Evolutionary conservation across 1,140 invertebrate genomes (phyloP).

Genomic region (Galendromus occidentalis): DNA sequence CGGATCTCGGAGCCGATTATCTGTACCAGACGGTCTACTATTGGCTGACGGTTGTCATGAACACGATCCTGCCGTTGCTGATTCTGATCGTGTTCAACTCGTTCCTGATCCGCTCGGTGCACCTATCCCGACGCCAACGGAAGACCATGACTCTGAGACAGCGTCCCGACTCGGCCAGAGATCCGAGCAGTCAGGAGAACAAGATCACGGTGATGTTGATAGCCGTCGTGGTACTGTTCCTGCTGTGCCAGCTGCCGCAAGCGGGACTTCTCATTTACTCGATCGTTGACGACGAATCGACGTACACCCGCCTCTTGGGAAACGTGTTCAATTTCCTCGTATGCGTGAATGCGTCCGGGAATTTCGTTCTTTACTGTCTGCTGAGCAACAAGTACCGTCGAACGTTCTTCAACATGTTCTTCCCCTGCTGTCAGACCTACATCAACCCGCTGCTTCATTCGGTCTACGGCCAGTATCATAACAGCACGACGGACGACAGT

Average conservation of each 20-base stretch:
- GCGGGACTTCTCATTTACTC: slow-evolving; percentile 36
- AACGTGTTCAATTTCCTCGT: slow-evolving; percentile 52
- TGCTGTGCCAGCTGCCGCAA: slow-evolving; percentile 47
- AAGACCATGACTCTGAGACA: slow-evolving; percentile 32
- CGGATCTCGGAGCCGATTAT: slow-evolving; percentile 31
- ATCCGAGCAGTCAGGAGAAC: slow-evolving; percentile 38
- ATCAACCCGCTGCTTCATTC: slow-evolving; percentile 14
- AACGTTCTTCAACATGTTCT: slow-evolving; percentile 44
- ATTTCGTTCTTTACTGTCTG: slow-evolving; percentile 55
- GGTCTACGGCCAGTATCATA: slow-evolving; percentile 18
- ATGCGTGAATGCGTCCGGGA: slow-evolving; percentile 44
- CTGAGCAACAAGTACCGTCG: slow-evolving; percentile 51
- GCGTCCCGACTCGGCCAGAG: slow-evolving; percentile 22
- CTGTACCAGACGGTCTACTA: slow-evolving; percentile 42
- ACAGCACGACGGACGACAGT: slow-evolving; percentile 17
- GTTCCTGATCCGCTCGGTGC: slow-evolving; percentile 44
- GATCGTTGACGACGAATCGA: slow-evolving; percentile 27
- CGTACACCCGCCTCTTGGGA: slow-evolving; percentile 33
- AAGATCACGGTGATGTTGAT: slow-evolving; percentile 53
- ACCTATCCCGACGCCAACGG: slow-evolving; percentile 34
- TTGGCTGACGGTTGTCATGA: slow-evolving; percentile 42
- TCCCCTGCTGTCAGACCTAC: slow-evolving; percentile 26
- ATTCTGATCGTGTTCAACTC: slow-evolving; percentile 49
- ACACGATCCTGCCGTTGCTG: slow-evolving; percentile 43
- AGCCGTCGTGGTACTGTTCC: slow-evolving; percentile 47